Percentiles rank a stretch among this genome's conserved stretches.
Conservation (phyloP, 2,113 vertebrate genomes). For the Pelecanus crispus region DNA sequence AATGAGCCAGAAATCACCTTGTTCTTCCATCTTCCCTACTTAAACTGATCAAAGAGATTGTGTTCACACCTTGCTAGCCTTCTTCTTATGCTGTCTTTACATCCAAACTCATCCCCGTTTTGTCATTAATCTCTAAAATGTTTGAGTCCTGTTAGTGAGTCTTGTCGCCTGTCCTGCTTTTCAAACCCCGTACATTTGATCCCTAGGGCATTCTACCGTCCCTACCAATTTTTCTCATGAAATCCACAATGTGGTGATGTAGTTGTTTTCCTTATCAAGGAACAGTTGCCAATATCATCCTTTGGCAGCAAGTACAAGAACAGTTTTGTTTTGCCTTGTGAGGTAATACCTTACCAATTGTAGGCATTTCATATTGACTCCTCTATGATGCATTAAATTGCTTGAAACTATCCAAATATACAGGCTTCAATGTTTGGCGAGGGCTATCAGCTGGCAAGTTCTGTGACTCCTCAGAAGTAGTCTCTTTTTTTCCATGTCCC, state of each 20-base stretch:
- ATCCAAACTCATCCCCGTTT: neutral
- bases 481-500: neutral
- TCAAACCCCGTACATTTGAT: neutral
- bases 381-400: neutral
- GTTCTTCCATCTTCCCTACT: neutral
- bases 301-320: neutral
- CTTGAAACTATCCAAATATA: neutral
- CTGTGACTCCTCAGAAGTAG: neutral
- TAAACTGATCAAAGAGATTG: neutral
- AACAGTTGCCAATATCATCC: neutral
- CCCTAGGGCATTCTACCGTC: neutral
- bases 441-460: neutral
- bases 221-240: neutral
- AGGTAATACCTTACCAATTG: neutral
- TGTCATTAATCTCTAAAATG: neutral
- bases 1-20: neutral
- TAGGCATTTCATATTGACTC: neutral
- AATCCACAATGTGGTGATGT: no score
- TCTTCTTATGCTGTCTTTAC: neutral
- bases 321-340: neutral
- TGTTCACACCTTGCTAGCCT: neutral
- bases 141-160: neutral
- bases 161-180: neutral
- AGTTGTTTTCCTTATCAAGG: neutral
- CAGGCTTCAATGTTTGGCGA: neutral